Base-by-base conservation (phyloP, 2,797 vertebrate genomes). In the Vespertilio murinus region DNA sequence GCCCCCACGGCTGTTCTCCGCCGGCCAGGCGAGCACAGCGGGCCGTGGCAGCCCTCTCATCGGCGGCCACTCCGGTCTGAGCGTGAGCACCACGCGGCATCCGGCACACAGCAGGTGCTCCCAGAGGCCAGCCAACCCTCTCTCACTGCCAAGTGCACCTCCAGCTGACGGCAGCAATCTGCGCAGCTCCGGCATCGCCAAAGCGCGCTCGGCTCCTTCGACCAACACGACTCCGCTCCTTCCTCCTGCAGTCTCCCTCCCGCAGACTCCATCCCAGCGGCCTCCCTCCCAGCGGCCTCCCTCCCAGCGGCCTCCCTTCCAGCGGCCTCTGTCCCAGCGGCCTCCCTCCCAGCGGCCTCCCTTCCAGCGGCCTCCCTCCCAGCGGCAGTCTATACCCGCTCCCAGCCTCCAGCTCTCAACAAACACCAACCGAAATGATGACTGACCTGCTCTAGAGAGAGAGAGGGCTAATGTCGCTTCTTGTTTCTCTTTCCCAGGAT, bases 1-100 rank as follows among this genome's bases (percentile, higher is more conserved):
- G 83, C 65, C 79, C 38, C 33, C 2, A 7, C 0, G 3, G 49
- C n/a, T 65, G 20, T 25, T 2, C 35, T 9, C 28, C 33, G 49
- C 61, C 1, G 17, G 42, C 69, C 17, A 8, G 40, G 42, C 74
- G 42, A 70, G 61, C 25, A 42, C 5, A 11, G 0, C 0, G 0
- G 23, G 25, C 59, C 25, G 74, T 0, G 0, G 67, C 3, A 7
- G 47, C 8, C 64, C 70, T 84, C 47, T 54, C 20, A 1, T 42
- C 16, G 1, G 75, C 40, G 13, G 38, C 40, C 23, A 6, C 30
- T 17, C 2, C 2, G 1, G 54, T 30, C 16, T 2, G 33, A 70
- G n/a, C 0, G 0, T 25, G 79, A 4, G 13, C 16, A 13, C 5
- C 9, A 16, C 0, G 23, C 2, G 18, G 20, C 13, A 10, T 13